Base-by-base conservation (phyloP, 2,797 vertebrate genomes). In the Synanceia verrucosa region DNA sequence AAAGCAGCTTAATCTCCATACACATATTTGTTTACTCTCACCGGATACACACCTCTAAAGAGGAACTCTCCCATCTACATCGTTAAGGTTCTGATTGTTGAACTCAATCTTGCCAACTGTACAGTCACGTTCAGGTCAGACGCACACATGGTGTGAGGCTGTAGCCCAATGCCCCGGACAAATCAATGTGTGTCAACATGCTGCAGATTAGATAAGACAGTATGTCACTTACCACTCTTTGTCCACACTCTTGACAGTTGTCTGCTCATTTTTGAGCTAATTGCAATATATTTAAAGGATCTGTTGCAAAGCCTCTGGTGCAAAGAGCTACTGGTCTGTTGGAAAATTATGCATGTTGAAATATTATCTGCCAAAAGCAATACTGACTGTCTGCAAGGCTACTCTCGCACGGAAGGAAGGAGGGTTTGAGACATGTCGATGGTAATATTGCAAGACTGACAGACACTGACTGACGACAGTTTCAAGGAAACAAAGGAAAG, bases 181-280 rank as follows among this genome's bases (percentile, higher is more conserved):
- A 53, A 90, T 91, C 86, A 62, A 86, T 91, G 56, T 78, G 48
- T 82, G 89, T 90, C 82, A 90, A 88, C 71, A 86, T 1, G 9
- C 34, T 16, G 36, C 41, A 80, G 91, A 92, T 93, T 75, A 91
- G 92, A 92, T 92, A 88, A 83, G 31, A n/a, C 8, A 33, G 51
- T 28, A 18, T 57, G 9, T n/a, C 4, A 9, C 7, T 44, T n/a
- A 11, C 10, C 19, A 5, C 9, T 21, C 1, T 28, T 24, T 12
- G 8, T 29, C 29, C 23, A 37, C 28, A 14, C 23, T 19, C 1
- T 31, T 28, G 9, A 18, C 28, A 16, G 18, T 9, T 31, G 7
- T 47, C 21, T 46, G 28, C 21, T 48, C 16, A 47, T 21, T 12
- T 46, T 70, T 78, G 55, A 64, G 43, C 50, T 65, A 1, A 41